phyloP scores from a whole-genome alignment of 2,113 vertebrate genomes.

The Centropristis striata region DNA sequence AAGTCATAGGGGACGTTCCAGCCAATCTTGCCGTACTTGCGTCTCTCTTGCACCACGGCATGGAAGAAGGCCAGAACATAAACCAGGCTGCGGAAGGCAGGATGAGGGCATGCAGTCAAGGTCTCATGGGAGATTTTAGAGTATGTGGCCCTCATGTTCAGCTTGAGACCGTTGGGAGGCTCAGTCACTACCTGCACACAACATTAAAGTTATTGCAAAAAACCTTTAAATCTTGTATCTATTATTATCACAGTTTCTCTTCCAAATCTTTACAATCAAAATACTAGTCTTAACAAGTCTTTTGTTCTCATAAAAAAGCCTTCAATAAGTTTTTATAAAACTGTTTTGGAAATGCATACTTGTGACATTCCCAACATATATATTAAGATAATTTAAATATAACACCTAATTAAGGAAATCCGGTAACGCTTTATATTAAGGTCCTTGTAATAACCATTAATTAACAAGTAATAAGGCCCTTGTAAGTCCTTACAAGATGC shows the following conservation, averaged over 20 bases:
- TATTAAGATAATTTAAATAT: background rate
- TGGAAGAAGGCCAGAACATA: conserved; percentile 96
- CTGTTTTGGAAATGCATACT: too few species aligned
- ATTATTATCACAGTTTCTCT: background rate
- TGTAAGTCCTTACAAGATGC: too few species aligned
- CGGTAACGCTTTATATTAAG: too few species aligned
- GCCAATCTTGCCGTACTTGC: conserved; percentile 97
- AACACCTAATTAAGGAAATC: background rate
- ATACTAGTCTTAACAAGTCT: background rate
- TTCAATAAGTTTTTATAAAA: background rate
- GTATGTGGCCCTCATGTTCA: conserved; percentile 95
- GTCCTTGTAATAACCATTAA: too few species aligned
- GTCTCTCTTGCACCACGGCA: conserved; percentile 95
- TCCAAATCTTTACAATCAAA: background rate
- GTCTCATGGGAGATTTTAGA: conserved; percentile 89
- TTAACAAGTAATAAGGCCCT: too few species aligned
- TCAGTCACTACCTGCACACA: conserved; percentile 93
- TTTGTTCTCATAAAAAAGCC: background rate
- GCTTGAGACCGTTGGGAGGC: conserved; percentile 94
- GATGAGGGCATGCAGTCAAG: conserved; percentile 89
- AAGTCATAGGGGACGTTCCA: conserved; percentile 97
- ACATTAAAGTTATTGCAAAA: conserved; percentile 1
- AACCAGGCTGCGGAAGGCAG: conserved; percentile 91
- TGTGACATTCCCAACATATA: background rate
- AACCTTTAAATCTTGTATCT: background rate